Base-by-base conservation (phyloP, 2,113 vertebrate genomes). In the Calyptommatus sinebrachiatus region DNA sequence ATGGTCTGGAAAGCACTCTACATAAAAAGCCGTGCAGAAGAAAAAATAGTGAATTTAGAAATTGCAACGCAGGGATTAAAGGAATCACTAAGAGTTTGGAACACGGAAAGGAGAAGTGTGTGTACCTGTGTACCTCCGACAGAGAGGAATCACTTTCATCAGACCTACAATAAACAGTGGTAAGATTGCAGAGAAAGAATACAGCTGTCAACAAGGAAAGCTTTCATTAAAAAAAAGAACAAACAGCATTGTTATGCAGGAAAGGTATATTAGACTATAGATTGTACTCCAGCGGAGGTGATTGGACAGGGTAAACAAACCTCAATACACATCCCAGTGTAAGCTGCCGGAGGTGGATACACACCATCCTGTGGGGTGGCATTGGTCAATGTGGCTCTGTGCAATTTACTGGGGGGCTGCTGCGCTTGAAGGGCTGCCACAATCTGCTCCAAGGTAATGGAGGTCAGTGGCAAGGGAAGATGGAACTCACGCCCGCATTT, bases 81-180 rank as follows among this genome's bases (percentile, higher is more conserved):
- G 86, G 85, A 66, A 88, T 80, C 66, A 83, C 72, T 81, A 77
- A 87, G 88, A 92, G 68, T 85, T 74, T 88, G 91, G 91, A 91
- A 88, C 67, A 87, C 84, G 89, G 85, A 93, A 89, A 92, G 93
- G 88, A 90, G 41, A 89, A 92, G 87, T 94, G 83, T 90, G 85
- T 90, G 92, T 97, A 97, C 96, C 96, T 97, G 94, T 95, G 95
- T 91, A 94, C 93, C 93, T 96, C 95, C 90, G 94, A 95, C 85
- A 95, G 91, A 95, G 95, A 96, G 89, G 94, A 94, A 88, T 96
- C 95, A 96, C 94, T 95, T 92, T 96, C 95, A 95, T 96, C 96
- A 94, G 93, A 96, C 96, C 96, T 97, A 95, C 81, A 95, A 94
- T 82, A 91, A 93, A 93, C 85, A 95, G 92, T 92, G 93, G 86